Conservation (phyloP, 2,797 vertebrate genomes). For the Lophius americanus region DNA sequence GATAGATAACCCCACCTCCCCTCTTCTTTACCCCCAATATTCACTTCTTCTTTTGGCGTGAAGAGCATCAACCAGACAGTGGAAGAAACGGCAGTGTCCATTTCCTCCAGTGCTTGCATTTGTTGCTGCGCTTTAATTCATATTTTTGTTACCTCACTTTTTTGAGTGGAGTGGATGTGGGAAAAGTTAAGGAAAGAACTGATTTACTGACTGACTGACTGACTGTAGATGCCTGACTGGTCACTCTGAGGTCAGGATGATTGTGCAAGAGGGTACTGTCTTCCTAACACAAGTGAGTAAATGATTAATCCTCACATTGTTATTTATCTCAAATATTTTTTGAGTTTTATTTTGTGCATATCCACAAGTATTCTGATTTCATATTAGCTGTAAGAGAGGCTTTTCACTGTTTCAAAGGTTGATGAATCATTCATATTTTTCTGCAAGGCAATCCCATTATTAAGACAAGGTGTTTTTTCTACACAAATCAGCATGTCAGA, state of each 20-base stretch:
- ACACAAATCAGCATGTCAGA: neutral
- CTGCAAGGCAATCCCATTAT: neutral
- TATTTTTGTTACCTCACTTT: conserved; percentile 42
- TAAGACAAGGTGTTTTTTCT: neutral
- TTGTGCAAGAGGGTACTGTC: conserved; percentile 73
- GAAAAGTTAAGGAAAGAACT: conserved; percentile 49
- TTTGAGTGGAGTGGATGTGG: conserved; percentile 46
- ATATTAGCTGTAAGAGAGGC: no score
- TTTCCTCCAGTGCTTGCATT: conserved; percentile 22
- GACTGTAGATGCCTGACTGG: conserved; percentile 38
- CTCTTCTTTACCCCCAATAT: neutral
- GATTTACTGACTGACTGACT: conserved; percentile 14
- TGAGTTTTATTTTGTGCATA: conserved; percentile 11
- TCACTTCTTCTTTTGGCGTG: conserved; percentile 21
- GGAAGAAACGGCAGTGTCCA: conserved; percentile 43
- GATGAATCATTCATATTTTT: conserved; percentile 18
- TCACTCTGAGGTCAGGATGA: conserved; percentile 63
- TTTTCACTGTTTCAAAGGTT: conserved; percentile 1
- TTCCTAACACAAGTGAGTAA: conserved; percentile 69
- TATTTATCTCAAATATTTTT: neutral
- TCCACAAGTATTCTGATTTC: no score
- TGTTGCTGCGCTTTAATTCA: conserved; percentile 17
- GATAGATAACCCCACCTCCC: conserved; percentile 23
- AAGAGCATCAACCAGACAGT: conserved; percentile 22
- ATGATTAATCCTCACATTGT: conserved; percentile 3